Conservation (phyloP, 2,113 vertebrate species). For the Suricata suricatta region DNA sequence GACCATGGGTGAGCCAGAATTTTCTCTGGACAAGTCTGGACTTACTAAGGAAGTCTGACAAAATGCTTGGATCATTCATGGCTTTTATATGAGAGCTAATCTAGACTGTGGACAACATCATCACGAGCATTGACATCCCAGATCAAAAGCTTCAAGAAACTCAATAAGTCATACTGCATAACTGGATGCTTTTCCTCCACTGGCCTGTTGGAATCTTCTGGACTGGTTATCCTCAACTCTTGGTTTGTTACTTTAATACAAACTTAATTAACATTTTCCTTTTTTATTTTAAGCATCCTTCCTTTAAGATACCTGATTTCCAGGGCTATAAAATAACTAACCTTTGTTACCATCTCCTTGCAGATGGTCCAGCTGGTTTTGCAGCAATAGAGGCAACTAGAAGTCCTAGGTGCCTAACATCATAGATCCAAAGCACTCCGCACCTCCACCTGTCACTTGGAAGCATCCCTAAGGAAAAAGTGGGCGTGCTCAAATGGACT, state of each 20-base stretch:
- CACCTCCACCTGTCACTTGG: neutral
- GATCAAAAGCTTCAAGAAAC: neutral
- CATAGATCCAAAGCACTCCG: neutral
- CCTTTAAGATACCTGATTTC: neutral
- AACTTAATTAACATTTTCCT: neutral
- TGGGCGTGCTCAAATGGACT: neutral
- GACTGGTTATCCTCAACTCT: neutral
- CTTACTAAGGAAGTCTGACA: neutral
- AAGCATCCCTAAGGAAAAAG: neutral
- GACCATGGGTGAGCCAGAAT: neutral
- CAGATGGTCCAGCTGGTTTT: neutral
- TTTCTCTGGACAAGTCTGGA: neutral
- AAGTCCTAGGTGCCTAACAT: neutral
- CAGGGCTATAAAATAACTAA: neutral
- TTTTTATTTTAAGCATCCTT: neutral
- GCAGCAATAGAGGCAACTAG: neutral
- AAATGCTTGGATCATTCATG: neutral
- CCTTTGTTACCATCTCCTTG: neutral
- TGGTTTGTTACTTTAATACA: neutral
- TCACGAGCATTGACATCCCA: neutral
- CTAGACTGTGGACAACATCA: neutral
- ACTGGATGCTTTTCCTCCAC: neutral
- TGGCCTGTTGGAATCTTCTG: neutral
- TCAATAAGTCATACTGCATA: neutral
- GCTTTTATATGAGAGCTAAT: neutral